These are phyloP conservation scores for Lepidonotus clava DNA, from an alignment of 2,888 invertebrate genomes.

Conservation along the genomic window DNA sequence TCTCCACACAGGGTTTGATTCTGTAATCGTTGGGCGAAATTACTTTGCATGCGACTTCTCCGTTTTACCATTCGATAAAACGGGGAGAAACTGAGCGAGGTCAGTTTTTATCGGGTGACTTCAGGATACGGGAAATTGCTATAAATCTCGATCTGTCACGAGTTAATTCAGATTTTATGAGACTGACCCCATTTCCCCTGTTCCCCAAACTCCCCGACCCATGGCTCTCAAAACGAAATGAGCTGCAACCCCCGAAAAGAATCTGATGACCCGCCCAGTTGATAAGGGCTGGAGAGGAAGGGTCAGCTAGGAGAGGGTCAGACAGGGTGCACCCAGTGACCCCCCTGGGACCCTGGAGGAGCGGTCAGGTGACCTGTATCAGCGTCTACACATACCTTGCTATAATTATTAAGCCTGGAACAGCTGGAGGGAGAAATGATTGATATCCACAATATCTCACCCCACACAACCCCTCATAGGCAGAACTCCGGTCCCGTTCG, in stretches of 20 bases:
- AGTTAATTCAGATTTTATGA: slow-evolving; percentile 25
- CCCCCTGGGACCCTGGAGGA: slow-evolving; percentile 18
- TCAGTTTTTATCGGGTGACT: too few relatives aligned
- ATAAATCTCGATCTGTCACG: background rate
- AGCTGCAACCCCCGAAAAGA: background rate
- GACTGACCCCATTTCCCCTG: background rate
- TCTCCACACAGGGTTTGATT: too few relatives aligned
- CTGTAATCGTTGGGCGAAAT: too few relatives aligned
- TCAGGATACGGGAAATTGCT: too few relatives aligned
- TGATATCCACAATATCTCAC: too few relatives aligned
- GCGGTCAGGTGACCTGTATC: background rate
- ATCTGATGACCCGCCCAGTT: background rate
- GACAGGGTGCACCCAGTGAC: background rate
- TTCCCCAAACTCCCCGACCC: background rate
- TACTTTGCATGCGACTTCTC: too few relatives aligned
- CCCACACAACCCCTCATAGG: too few relatives aligned
- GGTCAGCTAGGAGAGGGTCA: background rate
- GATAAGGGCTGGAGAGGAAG: background rate
- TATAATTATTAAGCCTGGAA: slow-evolving; percentile 22
- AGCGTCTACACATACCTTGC: background rate
- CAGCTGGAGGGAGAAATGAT: too few relatives aligned
- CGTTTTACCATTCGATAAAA: too few relatives aligned
- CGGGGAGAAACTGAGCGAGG: too few relatives aligned
- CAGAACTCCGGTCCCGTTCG: too few relatives aligned
- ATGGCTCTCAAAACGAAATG: background rate